Conservation (phyloP, 2,888 invertebrate species). For the Heliconius ethilla region DNA sequence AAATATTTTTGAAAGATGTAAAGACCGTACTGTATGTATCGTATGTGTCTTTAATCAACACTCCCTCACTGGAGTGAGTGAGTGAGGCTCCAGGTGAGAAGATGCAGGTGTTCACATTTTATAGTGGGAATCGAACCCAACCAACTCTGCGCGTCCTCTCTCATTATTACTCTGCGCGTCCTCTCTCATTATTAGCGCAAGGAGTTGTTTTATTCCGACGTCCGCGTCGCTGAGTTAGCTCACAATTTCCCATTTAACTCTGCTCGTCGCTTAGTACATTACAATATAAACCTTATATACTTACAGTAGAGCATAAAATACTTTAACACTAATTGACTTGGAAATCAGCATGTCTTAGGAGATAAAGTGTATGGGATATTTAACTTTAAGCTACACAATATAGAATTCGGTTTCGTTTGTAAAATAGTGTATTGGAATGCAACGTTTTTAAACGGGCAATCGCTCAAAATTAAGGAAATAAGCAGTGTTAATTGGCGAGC, state of each 20-base stretch:
- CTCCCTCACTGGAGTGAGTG: too few relatives aligned
- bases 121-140: too few relatives aligned
- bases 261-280: conserved; percentile 56
- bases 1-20: too few relatives aligned
- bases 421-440: conserved; percentile 48
- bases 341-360: conserved; percentile 51
- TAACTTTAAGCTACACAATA: background rate
- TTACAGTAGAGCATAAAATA: conserved; percentile 49
- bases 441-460: conserved; percentile 67
- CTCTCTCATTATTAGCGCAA: conserved; percentile 79
- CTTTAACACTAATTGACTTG: conserved; percentile 41
- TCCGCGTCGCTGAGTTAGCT: conserved; percentile 66
- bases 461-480: conserved; percentile 78
- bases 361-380: conserved; percentile 39
- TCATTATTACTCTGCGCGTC: conserved; percentile 72
- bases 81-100: too few relatives aligned
- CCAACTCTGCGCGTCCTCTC: conserved; percentile 60
- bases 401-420: conserved; percentile 19
- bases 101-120: too few relatives aligned
- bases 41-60: too few relatives aligned
- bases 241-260: conserved; percentile 78
- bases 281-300: conserved; percentile 52
- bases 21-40: too few relatives aligned
- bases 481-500: conserved; percentile 76
- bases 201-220: conserved; percentile 80